Evolutionary conservation across 2,888 invertebrate species (phyloP).

Genomic region (Calliscelio sp.): DNA sequence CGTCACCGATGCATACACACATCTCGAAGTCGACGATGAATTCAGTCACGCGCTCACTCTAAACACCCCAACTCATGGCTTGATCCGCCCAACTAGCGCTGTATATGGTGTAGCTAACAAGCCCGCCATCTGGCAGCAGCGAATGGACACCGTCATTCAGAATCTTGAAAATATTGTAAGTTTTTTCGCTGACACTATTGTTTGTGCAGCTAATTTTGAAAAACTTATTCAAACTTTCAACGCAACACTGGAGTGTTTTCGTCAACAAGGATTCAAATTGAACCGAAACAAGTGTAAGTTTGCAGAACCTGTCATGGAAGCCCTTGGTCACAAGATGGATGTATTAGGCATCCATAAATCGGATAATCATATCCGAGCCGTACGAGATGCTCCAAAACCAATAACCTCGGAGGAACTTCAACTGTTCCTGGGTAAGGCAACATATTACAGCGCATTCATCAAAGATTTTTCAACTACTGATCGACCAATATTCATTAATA

Average conservation of each 20-base stretch:
- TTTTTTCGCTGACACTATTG: slow-evolving; percentile 55
- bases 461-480: too few species aligned
- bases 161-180: slow-evolving; percentile 33
- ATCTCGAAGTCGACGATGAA: slow-evolving; percentile 47
- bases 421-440: background rate
- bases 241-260: slow-evolving; percentile 17
- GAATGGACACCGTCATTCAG: slow-evolving; percentile 33
- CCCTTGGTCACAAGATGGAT: slow-evolving; percentile 34
- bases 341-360: background rate
- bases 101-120: slow-evolving; percentile 41
- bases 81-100: slow-evolving; percentile 54
- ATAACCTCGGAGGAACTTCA: background rate
- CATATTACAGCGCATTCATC: background rate
- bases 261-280: slow-evolving; percentile 20
- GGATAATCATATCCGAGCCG: background rate
- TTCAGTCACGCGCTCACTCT: slow-evolving; percentile 49
- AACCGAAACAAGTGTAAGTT: slow-evolving; percentile 38
- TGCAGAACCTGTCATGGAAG: background rate
- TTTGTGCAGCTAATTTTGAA: slow-evolving; percentile 25
- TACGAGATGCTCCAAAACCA: background rate
- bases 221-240: slow-evolving; percentile 19
- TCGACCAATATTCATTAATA: too few species aligned
- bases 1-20: slow-evolving; percentile 45
- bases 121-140: slow-evolving; percentile 36
- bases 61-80: slow-evolving; percentile 54